Evolutionary conservation across 2,888 invertebrate species (phyloP).

Genomic region (Pseudococcus viburni): DNA sequence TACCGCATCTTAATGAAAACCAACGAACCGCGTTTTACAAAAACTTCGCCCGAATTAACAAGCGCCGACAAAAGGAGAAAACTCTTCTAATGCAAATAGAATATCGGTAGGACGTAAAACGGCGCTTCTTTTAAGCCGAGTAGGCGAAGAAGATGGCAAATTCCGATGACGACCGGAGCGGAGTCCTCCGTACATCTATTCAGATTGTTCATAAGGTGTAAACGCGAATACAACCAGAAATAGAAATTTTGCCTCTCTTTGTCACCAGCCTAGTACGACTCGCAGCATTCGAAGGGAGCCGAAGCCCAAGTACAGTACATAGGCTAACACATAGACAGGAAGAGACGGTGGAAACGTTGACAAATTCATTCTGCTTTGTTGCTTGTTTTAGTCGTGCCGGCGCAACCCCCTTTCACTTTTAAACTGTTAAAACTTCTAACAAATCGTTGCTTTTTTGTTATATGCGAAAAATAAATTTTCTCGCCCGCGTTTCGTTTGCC

Average conservation of each 20-base stretch:
- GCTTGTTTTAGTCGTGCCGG: conserved; percentile 32
- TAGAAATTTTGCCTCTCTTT: conserved; percentile 31
- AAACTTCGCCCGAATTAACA: conserved; percentile 50
- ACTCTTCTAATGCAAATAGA: conserved; percentile 25
- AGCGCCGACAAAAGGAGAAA: conserved; percentile 51
- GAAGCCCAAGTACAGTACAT: background rate
- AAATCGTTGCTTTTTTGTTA: conserved; percentile 53
- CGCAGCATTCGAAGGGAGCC: background rate
- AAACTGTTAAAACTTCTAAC: conserved; percentile 47
- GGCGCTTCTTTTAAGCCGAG: background rate
- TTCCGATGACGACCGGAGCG: background rate
- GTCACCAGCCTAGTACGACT: background rate
- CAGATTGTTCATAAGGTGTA: conserved; percentile 52
- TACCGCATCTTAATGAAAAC: conserved; percentile 42
- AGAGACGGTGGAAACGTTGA: conserved; percentile 32
- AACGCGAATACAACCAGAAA: background rate
- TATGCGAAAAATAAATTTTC: conserved; percentile 53
- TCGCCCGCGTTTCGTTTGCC: conserved; percentile 29
- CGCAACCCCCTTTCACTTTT: conserved; percentile 26
- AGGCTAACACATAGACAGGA: background rate
- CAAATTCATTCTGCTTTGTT: conserved; percentile 56
- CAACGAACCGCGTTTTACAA: conserved; percentile 37
- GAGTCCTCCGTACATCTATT: conserved; percentile 4
- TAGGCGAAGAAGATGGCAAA: background rate
- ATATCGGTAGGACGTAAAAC: background rate